Conservation (phyloP, 23 tunicate species). For the Styela clava region DNA sequence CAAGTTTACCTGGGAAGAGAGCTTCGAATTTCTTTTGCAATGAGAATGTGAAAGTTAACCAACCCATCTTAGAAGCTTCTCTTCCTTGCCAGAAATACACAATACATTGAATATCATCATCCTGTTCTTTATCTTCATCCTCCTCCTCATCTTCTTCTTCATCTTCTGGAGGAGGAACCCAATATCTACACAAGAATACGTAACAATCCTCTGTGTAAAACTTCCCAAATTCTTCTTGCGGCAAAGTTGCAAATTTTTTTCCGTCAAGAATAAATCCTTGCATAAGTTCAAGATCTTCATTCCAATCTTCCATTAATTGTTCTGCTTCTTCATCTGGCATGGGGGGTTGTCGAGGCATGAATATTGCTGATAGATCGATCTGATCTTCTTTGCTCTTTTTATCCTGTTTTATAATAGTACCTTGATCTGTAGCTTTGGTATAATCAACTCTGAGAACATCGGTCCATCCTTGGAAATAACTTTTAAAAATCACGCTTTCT, state of each 20-base stretch:
- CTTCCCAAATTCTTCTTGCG: slow-evolving; percentile 91
- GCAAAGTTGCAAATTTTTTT: slow-evolving; percentile 83
- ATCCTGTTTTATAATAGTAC: slow-evolving; percentile 46
- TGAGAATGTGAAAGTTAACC: slow-evolving; percentile 93
- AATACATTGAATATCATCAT: slow-evolving; percentile 77
- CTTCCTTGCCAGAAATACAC: slow-evolving; percentile 99
- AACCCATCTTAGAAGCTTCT: slow-evolving; percentile 94
- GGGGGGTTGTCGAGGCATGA: slow-evolving; percentile 86
- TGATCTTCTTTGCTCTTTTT: slow-evolving; percentile 39
- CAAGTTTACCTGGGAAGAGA: slow-evolving; percentile 79
- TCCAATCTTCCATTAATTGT: slow-evolving; percentile 94
- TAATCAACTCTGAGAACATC: slow-evolving; percentile 97
- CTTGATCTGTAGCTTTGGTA: slow-evolving; percentile 48
- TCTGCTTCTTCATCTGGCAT: slow-evolving; percentile 75
- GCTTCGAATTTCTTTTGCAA: slow-evolving; percentile 86
- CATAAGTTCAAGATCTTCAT: slow-evolving; percentile 97
- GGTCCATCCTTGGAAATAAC: slow-evolving; percentile 91
- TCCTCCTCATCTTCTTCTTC: slow-evolving; percentile 70
- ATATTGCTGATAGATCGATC: slow-evolving; percentile 91
- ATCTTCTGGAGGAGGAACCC: slow-evolving; percentile 87
- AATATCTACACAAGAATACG: slow-evolving; percentile 95
- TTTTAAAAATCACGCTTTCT: slow-evolving; percentile 89
- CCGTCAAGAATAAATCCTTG: slow-evolving; percentile 93
- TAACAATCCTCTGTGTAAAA: slow-evolving; percentile 93
- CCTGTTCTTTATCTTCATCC: slow-evolving; percentile 72